Percentiles rank a stretch among this genome's conserved stretches.
Conservation (phyloP, 2,888 invertebrate species). For the Anorthoa munda region DNA sequence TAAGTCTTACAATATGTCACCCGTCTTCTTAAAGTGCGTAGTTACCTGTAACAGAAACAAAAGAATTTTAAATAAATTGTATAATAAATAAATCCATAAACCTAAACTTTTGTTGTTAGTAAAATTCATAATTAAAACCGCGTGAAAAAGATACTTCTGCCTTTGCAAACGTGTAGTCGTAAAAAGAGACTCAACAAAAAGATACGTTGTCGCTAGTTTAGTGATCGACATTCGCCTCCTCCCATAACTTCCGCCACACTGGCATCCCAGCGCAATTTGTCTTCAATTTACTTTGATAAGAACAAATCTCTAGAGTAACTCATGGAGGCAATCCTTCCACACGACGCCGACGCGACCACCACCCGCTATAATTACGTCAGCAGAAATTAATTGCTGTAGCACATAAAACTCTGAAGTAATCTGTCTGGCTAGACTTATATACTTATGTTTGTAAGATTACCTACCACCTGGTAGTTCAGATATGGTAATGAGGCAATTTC, state of each 20-base stretch:
- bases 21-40: not conserved
- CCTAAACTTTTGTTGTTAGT: no score
- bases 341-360: not conserved
- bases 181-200: no score
- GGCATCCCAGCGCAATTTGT: conserved; percentile 77
- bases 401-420: conserved; percentile 11
- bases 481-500: not conserved
- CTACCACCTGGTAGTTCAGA: not conserved
- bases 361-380: conserved; percentile 29
- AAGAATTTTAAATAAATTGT: not conserved
- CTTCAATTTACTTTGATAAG: conserved; percentile 81
- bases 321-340: conserved; percentile 45
- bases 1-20: conserved; percentile 16
- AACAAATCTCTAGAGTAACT: conserved; percentile 74
- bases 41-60: conserved; percentile 38
- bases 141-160: no score
- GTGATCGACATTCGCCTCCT: conserved; percentile 21
- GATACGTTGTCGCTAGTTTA: not conserved
- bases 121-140: no score
- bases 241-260: conserved; percentile 28
- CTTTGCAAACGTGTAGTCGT: no score
- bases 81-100: not conserved
- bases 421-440: conserved; percentile 14
- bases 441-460: not conserved
- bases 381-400: conserved; percentile 31